Conservation (phyloP, 2,888 invertebrate species). For the Pammene aurita region DNA sequence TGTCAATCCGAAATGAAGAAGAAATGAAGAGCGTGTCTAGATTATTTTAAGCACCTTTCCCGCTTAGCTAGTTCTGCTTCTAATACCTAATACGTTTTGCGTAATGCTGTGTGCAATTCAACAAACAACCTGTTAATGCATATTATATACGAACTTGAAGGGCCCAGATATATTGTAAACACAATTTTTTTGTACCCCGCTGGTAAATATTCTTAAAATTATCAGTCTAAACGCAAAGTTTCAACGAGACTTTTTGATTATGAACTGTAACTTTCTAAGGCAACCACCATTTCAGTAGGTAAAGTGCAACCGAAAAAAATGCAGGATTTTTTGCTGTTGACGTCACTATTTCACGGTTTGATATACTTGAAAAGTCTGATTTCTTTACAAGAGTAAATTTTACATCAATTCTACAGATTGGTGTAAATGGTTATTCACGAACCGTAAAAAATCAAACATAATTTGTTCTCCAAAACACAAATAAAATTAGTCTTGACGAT, state of each 20-base stretch:
- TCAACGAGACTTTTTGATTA: neutral
- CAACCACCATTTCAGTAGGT: neutral
- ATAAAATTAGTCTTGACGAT: neutral
- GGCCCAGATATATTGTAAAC: too few species aligned
- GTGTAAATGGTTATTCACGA: neutral
- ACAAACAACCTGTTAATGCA: too few species aligned
- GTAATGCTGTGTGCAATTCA: too few species aligned
- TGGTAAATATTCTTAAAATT: too few species aligned
- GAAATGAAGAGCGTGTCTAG: too few species aligned
- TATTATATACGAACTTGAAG: too few species aligned
- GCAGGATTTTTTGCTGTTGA: neutral
- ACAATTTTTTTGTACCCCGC: too few species aligned
- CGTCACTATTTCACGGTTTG: neutral
- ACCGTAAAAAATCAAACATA: neutral
- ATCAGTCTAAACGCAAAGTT: too few species aligned
- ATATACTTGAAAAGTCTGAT: constrained; percentile 11
- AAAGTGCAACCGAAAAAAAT: neutral
- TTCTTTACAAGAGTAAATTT: constrained; percentile 9
- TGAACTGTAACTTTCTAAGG: neutral
- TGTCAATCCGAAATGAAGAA: too few species aligned
- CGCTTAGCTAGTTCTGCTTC: too few species aligned
- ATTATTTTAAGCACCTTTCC: too few species aligned
- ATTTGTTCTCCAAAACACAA: neutral
- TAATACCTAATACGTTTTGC: too few species aligned
- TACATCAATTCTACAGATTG: neutral